phyloP scores from a whole-genome alignment of 2,888 invertebrate genomes.

The Archaeoteleia sp. region DNA sequence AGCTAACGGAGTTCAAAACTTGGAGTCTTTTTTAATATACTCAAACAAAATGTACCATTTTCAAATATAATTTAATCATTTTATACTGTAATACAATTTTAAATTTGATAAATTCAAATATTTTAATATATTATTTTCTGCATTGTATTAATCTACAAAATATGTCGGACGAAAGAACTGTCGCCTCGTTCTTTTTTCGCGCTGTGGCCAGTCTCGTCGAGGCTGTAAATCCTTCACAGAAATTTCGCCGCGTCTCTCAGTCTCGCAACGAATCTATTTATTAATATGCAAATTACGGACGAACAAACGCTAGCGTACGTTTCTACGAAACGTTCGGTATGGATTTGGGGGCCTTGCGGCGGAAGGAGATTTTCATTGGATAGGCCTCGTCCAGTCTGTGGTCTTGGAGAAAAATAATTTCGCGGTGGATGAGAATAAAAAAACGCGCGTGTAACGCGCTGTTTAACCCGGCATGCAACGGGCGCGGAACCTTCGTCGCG shows the following conservation, averaged over 20 bases:
- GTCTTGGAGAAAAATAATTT: slow-evolving; percentile 19
- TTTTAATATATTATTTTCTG: background rate
- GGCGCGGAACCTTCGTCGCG: slow-evolving; percentile 22
- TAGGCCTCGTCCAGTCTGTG: background rate
- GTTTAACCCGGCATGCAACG: slow-evolving; percentile 52
- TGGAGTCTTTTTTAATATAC: too few relatives aligned
- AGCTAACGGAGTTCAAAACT: too few relatives aligned
- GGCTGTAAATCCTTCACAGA: slow-evolving; percentile 30
- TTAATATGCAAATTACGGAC: slow-evolving; percentile 42
- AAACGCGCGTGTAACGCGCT: slow-evolving; percentile 61
- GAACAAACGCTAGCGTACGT: too few relatives aligned
- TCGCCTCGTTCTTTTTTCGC: background rate
- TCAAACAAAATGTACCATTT: too few relatives aligned
- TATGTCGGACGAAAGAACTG: too few relatives aligned
- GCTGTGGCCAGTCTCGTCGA: slow-evolving; percentile 6
- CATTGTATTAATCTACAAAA: too few relatives aligned
- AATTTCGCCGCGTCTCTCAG: slow-evolving; percentile 51
- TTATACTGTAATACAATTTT: too few relatives aligned
- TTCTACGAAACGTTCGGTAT: too few relatives aligned
- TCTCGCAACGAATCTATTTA: slow-evolving; percentile 30
- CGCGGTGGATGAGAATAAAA: slow-evolving; percentile 16
- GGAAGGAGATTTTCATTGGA: background rate
- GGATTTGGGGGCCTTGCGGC: too few relatives aligned
- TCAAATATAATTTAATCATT: too few relatives aligned
- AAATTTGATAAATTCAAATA: too few relatives aligned